Base-by-base conservation (phyloP, 2,888 invertebrate genomes). In the Malthinus seriepunctatus region DNA sequence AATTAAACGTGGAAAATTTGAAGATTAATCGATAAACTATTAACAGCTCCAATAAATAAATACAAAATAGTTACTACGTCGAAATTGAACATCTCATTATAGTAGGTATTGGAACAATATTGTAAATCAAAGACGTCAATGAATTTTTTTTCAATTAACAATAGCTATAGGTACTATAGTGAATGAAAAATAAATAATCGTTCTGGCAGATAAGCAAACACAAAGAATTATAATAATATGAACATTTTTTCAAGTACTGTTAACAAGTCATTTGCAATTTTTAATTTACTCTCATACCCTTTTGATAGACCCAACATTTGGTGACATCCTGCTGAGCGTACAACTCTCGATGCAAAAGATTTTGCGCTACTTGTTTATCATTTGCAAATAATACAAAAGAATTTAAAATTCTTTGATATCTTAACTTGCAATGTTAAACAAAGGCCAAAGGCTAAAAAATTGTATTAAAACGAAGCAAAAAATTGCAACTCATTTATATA, bases 231-330 rank as follows among this genome's bases (percentile, higher is more conserved):
- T 34, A 39, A 51, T 35, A 33, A 50, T 39, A 50, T 32, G 14
- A 38, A 45, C 32, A n/a, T 46, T 45, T 34, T 34, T 50, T 54
- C 35, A 39, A 59, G 59, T 39, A 51, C 56, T 48, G 60, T 59
- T 51, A 45, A 52, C 51, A 60, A 60, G 60, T 56, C 56, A 60
- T 60, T 60, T 55, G 60, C 55, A 52, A 56, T 55, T 56, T 56
- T 60, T 60, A 56, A 60, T 60, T 60, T 50, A 46, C 46, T 37
- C 23, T 23, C 42, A 48, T 15, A 56, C 56, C 56, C 60, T 56
- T 54, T 60, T 60, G 35, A 52, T 37, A 8, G n/a, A 42, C 48
- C 44, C 14, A 51, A 60, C 54, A 55, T 54, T 60, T 55, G 59
- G 39, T 51, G 51, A 48, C 37, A 45, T 44, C 60, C 51, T 31